These are phyloP conservation scores for Telmatherina bonti DNA, from an alignment of 2,797 vertebrate species.

Conservation along the genomic window DNA sequence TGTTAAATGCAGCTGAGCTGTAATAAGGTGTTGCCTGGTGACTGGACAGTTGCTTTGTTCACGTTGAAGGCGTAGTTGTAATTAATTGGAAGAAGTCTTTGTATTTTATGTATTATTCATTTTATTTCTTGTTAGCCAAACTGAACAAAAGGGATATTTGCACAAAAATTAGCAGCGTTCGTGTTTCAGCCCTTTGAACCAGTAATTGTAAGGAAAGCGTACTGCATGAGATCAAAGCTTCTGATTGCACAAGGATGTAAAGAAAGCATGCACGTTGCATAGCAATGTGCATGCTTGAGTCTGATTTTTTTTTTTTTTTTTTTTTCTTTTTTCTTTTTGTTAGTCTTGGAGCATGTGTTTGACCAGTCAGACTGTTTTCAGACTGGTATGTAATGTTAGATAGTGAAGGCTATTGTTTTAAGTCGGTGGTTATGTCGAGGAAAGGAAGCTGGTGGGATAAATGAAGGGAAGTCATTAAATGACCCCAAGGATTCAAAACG, in stretches of 20 bases:
- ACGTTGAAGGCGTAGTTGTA: not conserved
- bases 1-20: no score
- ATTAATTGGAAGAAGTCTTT: not conserved
- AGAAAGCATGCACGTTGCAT: not conserved
- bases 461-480: constrained; percentile 37
- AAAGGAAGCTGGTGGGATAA: constrained; percentile 43
- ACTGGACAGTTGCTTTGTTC: not conserved
- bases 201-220: not conserved
- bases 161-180: no score
- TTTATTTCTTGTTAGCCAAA: not conserved
- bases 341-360: not conserved
- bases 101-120: not conserved
- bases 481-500: not conserved
- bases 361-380: no score
- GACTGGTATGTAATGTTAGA: constrained; percentile 48
- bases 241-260: not conserved
- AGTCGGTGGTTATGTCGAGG: constrained; percentile 26
- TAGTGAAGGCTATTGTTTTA: constrained; percentile 54
- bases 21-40: not conserved
- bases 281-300: not conserved
- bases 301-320: not conserved
- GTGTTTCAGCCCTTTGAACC: no score
- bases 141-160: not conserved
- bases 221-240: constrained; percentile 3
- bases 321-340: not conserved